These are phyloP conservation scores for Stegodyphus mimosarum DNA, from an alignment of 1,140 invertebrate species.

Conservation along the genomic window DNA sequence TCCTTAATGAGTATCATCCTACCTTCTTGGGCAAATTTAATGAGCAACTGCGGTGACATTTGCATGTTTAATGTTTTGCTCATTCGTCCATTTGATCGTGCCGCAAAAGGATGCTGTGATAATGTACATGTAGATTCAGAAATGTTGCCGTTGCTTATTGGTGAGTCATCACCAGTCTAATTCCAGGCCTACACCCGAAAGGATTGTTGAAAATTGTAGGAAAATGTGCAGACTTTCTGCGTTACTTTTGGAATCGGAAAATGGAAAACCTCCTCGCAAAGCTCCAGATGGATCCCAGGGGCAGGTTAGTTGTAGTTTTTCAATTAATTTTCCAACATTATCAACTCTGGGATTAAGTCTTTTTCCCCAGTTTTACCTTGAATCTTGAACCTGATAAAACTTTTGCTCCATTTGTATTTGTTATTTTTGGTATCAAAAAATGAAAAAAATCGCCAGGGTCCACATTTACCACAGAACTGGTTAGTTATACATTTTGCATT, in stretches of 20 bases:
- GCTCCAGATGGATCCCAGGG: no score
- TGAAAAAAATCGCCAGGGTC: no score
- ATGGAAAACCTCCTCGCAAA: background rate
- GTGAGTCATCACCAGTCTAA: slow-evolving; percentile 14
- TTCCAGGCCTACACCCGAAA: background rate
- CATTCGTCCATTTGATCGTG: background rate
- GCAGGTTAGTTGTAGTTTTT: no score
- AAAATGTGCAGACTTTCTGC: slow-evolving; percentile 39
- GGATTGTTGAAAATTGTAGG: background rate
- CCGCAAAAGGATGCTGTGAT: background rate
- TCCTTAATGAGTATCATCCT: slow-evolving; percentile 37
- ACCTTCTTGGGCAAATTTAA: slow-evolving; percentile 34
- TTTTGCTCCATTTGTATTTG: no score
- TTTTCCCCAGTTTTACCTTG: no score
- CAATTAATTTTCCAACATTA: no score
- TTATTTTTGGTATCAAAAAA: no score
- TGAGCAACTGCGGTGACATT: slow-evolving; percentile 45
- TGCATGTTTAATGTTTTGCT: slow-evolving; percentile 10
- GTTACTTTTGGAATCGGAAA: slow-evolving; percentile 15
- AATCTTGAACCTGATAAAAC: no score
- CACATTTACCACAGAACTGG: no score
- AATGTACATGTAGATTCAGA: no score
- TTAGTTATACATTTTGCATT: no score
- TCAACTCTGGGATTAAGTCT: no score
- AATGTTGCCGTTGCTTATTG: background rate